Evolutionary conservation across 1,140 invertebrate genomes (phyloP).

Genomic region (Papilio machaon): DNA sequence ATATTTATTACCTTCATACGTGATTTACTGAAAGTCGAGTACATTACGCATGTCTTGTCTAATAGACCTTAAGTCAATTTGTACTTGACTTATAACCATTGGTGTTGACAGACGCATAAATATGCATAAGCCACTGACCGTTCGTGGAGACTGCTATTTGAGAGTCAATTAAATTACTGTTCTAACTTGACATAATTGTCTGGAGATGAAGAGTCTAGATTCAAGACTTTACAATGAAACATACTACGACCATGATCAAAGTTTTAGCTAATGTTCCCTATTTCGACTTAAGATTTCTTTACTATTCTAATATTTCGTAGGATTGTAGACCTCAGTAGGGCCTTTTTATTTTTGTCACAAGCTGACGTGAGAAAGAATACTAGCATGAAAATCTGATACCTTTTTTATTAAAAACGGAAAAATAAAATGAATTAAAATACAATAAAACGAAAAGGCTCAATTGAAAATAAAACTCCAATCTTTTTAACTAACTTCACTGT

Average conservation of each 20-base stretch:
- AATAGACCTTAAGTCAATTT: background rate
- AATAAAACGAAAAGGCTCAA: too few relatives aligned
- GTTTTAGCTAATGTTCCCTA: background rate
- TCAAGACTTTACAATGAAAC: background rate
- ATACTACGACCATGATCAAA: background rate
- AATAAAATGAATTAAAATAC: background rate
- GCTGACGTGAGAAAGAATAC: too few relatives aligned
- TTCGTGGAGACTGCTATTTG: background rate
- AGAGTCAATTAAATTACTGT: background rate
- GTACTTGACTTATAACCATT: background rate
- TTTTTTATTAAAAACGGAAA: too few relatives aligned
- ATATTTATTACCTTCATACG: background rate
- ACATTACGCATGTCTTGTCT: background rate
- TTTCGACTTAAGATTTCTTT: too few relatives aligned
- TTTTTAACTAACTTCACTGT: background rate
- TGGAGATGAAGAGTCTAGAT: background rate
- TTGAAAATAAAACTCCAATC: background rate
- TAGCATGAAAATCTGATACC: too few relatives aligned
- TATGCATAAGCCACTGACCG: background rate
- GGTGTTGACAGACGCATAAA: background rate
- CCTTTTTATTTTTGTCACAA: too few relatives aligned
- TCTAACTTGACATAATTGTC: background rate
- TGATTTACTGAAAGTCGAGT: background rate
- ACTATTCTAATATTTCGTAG: too few relatives aligned
- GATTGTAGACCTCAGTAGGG: too few relatives aligned